Evolutionary conservation across 2,888 invertebrate species (phyloP), one percentile per base, ranked within the genome.

Genomic region (Amaurobius ferox): DNA sequence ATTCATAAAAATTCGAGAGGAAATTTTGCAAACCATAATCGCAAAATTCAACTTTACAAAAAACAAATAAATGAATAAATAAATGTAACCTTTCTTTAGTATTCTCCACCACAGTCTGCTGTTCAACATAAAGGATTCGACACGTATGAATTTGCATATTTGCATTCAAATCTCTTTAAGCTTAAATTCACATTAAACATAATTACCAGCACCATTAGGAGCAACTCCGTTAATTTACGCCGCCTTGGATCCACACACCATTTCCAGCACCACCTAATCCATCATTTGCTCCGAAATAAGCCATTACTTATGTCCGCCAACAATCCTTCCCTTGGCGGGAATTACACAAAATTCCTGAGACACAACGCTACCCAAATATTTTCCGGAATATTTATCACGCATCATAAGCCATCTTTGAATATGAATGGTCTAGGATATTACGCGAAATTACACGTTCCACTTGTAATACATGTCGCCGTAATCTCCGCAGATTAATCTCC

Each of bases 341-440:
- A 55, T 23, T 55, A 55, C 5, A 3, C 3, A 23, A 55, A 55
- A 55, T 55, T 55, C 55, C 55, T 55, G 55, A 55, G 55, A 55
- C 55, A 55, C 55, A n/a, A 23, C 13, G 44, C 19, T 23, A 19
- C 23, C 55, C 55, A 55, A 55, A 55, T 55, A 55, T 55, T 55
- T 55, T 23, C 55, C 19, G 19, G 55, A 73, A 64, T 83, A 83
- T 77, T 83, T 83, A 77, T 77, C 67, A 35, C 16, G 48, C 55
- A 71, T 83, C 76, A 83, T 83, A 77, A 77, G 66, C 66, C 66
- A 72, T 71, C 66, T 44, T 39, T 77, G 72, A 83, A 83, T 83
- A 77, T 83, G 71, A 72, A 83, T 77, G 76, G 77, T 16, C n/a
- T 13, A 19, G 83, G 77, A 83, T 83, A 83, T 83, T 83, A 77